phyloP scores from a whole-genome alignment of 2,797 vertebrate genomes.

The Anguilla marmorata region DNA sequence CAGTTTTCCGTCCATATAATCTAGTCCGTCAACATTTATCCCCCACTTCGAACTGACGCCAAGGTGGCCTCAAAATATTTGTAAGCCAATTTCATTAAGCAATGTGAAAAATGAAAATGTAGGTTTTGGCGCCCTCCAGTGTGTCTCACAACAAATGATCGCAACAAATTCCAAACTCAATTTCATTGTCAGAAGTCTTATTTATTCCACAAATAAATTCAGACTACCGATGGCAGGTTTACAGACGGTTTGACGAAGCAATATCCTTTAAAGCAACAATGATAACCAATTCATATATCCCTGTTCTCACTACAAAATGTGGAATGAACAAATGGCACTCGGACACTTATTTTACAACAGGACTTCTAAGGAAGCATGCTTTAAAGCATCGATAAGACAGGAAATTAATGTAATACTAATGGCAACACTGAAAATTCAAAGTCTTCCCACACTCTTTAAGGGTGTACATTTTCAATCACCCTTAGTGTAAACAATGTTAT shows the following conservation, averaged over 20 bases:
- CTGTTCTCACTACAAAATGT: background rate
- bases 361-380: background rate
- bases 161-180: background rate
- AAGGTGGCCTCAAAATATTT: background rate
- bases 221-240: slow-evolving; percentile 18
- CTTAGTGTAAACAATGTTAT: background rate
- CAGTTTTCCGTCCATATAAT: background rate
- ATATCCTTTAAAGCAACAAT: background rate
- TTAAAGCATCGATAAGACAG: slow-evolving; percentile 18
- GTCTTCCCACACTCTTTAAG: background rate
- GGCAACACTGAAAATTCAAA: background rate
- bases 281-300: background rate
- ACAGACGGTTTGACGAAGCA: slow-evolving; percentile 7
- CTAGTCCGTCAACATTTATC: background rate
- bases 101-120: background rate
- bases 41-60: background rate
- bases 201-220: slow-evolving; percentile 21
- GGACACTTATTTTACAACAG: slow-evolving; percentile 2
- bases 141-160: background rate
- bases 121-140: slow-evolving; percentile 13
- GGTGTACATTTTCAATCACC: slow-evolving; percentile 1
- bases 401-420: slow-evolving; percentile 12
- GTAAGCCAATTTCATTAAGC: background rate
- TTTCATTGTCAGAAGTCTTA: background rate
- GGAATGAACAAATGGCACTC: slow-evolving; percentile 24